phyloP scores from a whole-genome alignment of 2,888 invertebrate species.

The Torymus auratus region DNA sequence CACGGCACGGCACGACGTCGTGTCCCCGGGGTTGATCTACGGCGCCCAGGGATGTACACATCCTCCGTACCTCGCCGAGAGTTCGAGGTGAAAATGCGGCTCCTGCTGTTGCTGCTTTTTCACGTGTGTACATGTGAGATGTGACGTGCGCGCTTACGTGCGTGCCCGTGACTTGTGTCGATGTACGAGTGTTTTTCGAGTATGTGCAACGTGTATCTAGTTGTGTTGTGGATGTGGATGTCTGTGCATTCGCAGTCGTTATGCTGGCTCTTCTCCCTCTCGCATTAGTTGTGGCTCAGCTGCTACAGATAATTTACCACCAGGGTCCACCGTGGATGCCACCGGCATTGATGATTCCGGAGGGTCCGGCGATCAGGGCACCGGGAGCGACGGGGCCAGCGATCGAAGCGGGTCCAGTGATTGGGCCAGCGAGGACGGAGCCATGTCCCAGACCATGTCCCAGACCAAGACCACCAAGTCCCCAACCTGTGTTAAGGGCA shows the following conservation, averaged over 20 bases:
- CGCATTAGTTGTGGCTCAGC: background rate
- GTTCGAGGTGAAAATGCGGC: slow-evolving; percentile 7
- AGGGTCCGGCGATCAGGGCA: slow-evolving; percentile 72
- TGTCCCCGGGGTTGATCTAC: slow-evolving; percentile 16
- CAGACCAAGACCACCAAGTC: slow-evolving; percentile 59
- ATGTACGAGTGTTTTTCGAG: slow-evolving; percentile 39
- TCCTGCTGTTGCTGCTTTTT: background rate
- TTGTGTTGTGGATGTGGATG: background rate
- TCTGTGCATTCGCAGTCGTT: background rate
- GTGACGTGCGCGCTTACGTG: background rate
- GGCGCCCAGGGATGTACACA: too few relatives aligned
- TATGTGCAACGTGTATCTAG: slow-evolving; percentile 34
- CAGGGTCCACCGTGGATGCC: slow-evolving; percentile 49
- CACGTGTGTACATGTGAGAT: background rate
- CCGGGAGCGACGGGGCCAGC: slow-evolving; percentile 72
- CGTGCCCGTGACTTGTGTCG: background rate
- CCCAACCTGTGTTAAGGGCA: slow-evolving; percentile 34
- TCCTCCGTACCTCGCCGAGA: slow-evolving; percentile 31
- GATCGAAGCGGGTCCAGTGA: slow-evolving; percentile 69
- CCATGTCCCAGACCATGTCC: slow-evolving; percentile 61
- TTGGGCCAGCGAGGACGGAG: slow-evolving; percentile 71
- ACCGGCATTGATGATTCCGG: slow-evolving; percentile 72
- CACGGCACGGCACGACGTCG: slow-evolving; percentile 56
- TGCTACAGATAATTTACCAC: background rate
- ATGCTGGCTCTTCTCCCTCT: slow-evolving; percentile 3